A percentile compares a stretch with the other conserved stretches of the same genome.
Conservation (phyloP, 2,113 vertebrate species). For the Furnarius figulus region DNA sequence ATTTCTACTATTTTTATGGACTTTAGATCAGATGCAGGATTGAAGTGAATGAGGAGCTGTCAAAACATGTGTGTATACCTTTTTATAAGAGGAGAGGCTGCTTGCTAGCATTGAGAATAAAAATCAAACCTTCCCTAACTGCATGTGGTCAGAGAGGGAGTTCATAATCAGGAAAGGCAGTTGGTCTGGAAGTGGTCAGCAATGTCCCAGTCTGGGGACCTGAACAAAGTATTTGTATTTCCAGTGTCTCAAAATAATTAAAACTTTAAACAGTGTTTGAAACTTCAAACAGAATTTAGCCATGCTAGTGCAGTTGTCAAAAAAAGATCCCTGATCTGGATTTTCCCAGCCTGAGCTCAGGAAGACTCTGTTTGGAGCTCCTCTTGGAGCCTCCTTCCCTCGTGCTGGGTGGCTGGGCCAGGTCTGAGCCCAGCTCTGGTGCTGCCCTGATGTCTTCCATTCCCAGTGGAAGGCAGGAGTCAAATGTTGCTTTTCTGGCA, state of each 20-base stretch:
- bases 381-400: neutral
- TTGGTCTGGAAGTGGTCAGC: neutral
- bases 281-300: neutral
- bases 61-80: neutral
- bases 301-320: neutral
- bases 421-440: fast-evolving
- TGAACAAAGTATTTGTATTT: neutral
- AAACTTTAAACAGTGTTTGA: neutral
- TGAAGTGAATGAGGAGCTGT: neutral
- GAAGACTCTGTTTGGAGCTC: neutral
- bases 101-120: neutral
- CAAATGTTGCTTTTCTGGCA: neutral
- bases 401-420: neutral
- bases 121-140: neutral
- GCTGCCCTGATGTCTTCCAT: neutral
- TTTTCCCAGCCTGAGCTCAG: neutral
- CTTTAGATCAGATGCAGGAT: neutral
- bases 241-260: neutral
- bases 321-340: neutral
- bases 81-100: neutral
- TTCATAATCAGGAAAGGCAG: neutral
- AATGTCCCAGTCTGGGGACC: neutral
- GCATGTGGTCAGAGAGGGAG: neutral
- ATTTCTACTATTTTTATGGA: neutral
- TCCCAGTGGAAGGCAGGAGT: neutral